Evolutionary conservation across 2,113 vertebrate genomes (phyloP), one percentile per base, ranked within the genome.

Genomic region (Pogona vitticeps): DNA sequence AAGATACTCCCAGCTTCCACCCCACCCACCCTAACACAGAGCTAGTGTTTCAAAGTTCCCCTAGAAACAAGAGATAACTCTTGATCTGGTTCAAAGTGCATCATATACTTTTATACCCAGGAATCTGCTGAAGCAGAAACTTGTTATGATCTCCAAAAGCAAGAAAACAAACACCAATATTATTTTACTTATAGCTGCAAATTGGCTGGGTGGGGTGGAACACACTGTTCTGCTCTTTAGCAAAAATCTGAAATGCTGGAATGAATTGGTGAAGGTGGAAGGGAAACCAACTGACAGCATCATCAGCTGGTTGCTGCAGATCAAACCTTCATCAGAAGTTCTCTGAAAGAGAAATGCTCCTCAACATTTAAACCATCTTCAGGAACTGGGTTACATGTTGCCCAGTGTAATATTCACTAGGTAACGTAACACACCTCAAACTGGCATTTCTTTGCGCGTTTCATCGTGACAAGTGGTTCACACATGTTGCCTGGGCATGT

Each of bases 401-500:
- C 90, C 84, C 86, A 86, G 80, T 90, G 93, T 83, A 91, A 77
- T 76, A 89, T 90, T 94, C 92, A 82, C 84, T 91, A 88, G 90
- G 89, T 80, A 88, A 84, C 92, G 93, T 72, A 92, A 92, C 61
- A 80, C 90, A 86, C 90, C 93, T 94, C 92, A 94, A 82, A 92
- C 93, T 89, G 83, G 72, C 83, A 77, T 94, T 95, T 94, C 31
- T 93, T 89, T 93, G 87, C 88, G 89, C 84, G 91, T 96, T 97
- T 95, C 78, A 80, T 91, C 84, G 82, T 93, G 90, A 94, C 92
- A 90, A 96, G 93, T 94, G 92, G 93, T 91, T 93, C 91, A 92
- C 96, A 96, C 90, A 93, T 96, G 94, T 93, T 96, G 89, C 81
- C 87, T 67, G 92, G 88, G 83, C 93, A 96, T 97, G 96, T 97